These are phyloP conservation scores for Formica aserva DNA, from an alignment of 2,888 invertebrate species.

Conservation along the genomic window DNA sequence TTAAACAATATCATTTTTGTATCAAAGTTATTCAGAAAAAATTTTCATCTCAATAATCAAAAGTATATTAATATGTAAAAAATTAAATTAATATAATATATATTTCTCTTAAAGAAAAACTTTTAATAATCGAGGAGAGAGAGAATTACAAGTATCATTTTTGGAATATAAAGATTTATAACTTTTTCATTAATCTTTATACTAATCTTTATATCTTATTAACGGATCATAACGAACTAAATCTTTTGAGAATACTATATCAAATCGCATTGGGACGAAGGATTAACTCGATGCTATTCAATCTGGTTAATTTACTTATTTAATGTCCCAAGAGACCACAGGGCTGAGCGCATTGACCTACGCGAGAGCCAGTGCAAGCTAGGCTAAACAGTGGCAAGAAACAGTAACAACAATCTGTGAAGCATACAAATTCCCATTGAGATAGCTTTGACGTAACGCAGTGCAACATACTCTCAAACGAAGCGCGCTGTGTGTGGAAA, in stretches of 20 bases:
- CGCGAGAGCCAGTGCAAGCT: background rate
- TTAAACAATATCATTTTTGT: background rate
- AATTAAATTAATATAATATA: conserved; percentile 9
- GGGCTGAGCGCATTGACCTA: background rate
- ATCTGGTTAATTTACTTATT: conserved; percentile 17
- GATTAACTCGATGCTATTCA: background rate
- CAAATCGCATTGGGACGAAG: background rate
- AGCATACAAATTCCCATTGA: conserved; percentile 13
- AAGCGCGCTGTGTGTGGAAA: background rate
- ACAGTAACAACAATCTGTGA: conserved; percentile 40
- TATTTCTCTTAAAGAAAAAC: background rate
- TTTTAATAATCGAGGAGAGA: background rate
- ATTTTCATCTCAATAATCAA: background rate
- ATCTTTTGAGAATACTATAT: conserved; percentile 3
- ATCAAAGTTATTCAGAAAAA: background rate
- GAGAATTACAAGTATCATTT: background rate
- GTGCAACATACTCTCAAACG: conserved; percentile 12
- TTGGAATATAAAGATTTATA: background rate
- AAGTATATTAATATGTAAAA: background rate
- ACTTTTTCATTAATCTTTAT: background rate
- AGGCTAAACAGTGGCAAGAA: conserved; percentile 55
- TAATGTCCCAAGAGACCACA: conserved; percentile 9
- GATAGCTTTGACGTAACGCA: conserved; percentile 6
- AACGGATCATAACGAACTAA: background rate
- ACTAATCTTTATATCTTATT: background rate